Base-by-base conservation (phyloP, 2,797 vertebrate species). In the Steatocranus sp. region DNA sequence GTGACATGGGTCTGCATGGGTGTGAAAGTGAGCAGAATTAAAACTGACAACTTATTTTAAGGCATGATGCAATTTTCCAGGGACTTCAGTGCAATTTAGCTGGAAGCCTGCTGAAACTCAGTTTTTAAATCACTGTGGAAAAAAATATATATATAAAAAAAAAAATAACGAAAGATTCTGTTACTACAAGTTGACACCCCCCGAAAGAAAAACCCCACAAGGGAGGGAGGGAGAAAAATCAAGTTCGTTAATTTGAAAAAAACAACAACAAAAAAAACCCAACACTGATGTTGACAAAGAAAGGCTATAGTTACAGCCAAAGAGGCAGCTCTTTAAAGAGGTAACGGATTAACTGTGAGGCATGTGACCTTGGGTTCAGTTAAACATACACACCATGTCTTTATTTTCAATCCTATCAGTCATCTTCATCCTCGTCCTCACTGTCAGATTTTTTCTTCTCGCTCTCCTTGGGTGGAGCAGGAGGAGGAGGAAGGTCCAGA, bases 401-500 rank as follows among this genome's bases (percentile, higher is more conserved):
- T 49, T 25, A 70, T 70, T 54, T 54, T 1, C 54, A 66, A 27
- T 83, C 48, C n/a, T 81, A 84, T 92, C 88, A 93, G 75, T 95
- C 88, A 4, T 91, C 90, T 78, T 95, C 92, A 3, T 93, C 89
- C 2, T 94, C 92, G 1, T 93, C 89, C 2, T 95, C 94, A 10
- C 88, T 92, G 1, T 95, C 94, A 2, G n/a, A 8, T 34, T 86
- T 77, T 41, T 94, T 87, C 78, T 91, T 83, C 66, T 92, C 86
- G 2, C 49, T 86, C 25, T 92, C 92, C 79, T 93, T 90, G n/a
- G 94, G 88, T 1, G 90, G 87, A n/a, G 36, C 14, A 25, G 91
- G 95, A 2, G 95, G 89, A 10, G 94, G 94, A 8, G 98, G 98
- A 14, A 99, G 94, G 92, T 99, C 98, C 82, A 99, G 96, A 23